Percentiles rank a stretch among this genome's conserved stretches.
Evolutionary conservation across 2,797 vertebrate species (phyloP).

Genomic region (Vespertilio murinus): DNA sequence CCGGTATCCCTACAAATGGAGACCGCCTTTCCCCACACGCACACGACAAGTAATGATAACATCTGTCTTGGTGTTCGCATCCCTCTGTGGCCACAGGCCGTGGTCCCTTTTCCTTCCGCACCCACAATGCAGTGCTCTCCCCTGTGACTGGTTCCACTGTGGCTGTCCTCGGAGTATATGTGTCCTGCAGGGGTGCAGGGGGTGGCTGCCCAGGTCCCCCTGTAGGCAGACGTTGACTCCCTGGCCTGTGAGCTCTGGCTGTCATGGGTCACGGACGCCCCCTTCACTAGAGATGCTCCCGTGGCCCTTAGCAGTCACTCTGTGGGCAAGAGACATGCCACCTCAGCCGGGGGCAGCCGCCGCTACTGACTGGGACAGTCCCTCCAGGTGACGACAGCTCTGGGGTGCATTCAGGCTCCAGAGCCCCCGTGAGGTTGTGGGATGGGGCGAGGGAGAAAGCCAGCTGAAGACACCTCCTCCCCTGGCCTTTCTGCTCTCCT

Average conservation of each 20-base stretch:
- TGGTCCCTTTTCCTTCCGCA: background rate
- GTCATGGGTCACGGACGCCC: rapidly evolving
- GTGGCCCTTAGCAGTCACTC: rapidly evolving
- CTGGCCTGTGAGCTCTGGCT: background rate
- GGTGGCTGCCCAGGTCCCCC: background rate
- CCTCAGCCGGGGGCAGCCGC: background rate
- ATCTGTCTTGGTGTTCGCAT: rapidly evolving
- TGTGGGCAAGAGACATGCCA: background rate
- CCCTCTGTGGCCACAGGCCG: background rate
- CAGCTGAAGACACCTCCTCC: background rate
- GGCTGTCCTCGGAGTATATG: rapidly evolving
- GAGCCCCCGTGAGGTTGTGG: rapidly evolving
- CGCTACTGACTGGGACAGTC: background rate
- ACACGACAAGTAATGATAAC: too few relatives aligned
- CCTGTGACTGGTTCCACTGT: background rate
- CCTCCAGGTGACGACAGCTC: background rate
- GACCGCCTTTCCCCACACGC: rapidly evolving
- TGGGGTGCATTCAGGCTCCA: background rate
- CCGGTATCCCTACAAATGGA: background rate
- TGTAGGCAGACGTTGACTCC: rapidly evolving
- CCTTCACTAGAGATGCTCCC: background rate
- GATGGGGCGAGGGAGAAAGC: background rate
- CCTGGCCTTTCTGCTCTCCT: background rate
- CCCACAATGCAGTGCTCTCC: background rate
- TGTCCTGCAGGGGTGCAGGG: rapidly evolving